Conservation (phyloP, 2,797 vertebrate species). For the Steatocranus sp. region DNA sequence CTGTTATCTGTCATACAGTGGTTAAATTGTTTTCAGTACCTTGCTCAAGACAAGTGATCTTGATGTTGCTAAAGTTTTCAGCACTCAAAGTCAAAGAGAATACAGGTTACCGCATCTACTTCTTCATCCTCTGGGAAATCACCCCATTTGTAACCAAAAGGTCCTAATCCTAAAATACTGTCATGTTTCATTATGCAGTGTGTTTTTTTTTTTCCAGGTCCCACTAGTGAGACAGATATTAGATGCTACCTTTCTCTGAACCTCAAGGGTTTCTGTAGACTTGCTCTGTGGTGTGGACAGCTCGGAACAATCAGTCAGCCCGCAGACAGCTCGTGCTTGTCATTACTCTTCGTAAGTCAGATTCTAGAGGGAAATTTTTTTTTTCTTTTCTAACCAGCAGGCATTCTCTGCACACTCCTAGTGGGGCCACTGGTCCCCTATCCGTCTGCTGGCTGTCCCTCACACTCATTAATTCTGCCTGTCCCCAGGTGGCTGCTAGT, state of each 20-base stretch:
- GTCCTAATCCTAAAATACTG: conserved; percentile 16
- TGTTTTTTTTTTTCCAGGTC: background rate
- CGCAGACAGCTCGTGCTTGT: conserved; percentile 38
- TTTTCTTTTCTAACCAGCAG: conserved; percentile 19
- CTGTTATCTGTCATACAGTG: background rate
- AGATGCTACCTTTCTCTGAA: conserved; percentile 2
- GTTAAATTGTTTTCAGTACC: background rate
- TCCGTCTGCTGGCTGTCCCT: conserved; percentile 60
- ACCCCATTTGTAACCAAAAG: background rate
- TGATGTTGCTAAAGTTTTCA: background rate
- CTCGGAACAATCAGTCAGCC: conserved; percentile 41
- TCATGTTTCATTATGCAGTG: conserved; percentile 27
- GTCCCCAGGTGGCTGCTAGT: conserved; percentile 56
- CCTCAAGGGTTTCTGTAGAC: conserved; percentile 13
- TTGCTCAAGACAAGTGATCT: background rate
- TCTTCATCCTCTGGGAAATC: background rate
- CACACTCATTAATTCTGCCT: conserved; percentile 62
- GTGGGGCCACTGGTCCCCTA: conserved; percentile 27
- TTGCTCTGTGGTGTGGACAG: conserved; percentile 27
- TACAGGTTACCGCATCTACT: background rate
- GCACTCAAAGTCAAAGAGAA: background rate
- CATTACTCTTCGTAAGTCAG: conserved; percentile 36
- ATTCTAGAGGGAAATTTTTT: conserved; percentile 3
- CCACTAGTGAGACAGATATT: conserved; percentile 15
- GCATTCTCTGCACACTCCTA: conserved; percentile 28